Evolutionary conservation across 1,140 invertebrate species (phyloP), one percentile per base, ranked within the genome.

Genomic region (Tribolium castaneum): DNA sequence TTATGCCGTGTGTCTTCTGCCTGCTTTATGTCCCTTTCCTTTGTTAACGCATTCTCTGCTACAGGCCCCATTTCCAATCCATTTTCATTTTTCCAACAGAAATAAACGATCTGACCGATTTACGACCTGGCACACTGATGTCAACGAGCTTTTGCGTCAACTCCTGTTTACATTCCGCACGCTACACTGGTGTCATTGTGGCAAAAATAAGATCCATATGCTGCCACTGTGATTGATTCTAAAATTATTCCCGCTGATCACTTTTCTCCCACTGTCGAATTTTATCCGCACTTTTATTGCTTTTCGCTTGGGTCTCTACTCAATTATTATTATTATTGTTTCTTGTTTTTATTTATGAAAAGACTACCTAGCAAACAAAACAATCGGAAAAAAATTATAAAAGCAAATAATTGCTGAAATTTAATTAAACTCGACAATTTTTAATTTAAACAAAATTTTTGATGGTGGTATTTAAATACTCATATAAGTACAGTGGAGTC

Each of bases 21-120:
- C 45, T 72, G 14, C 51, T 75, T 75, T 75, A 75, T 62, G 73
- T 75, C 73, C 25, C 73, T 75, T 75, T 62, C 73, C 73, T 75
- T 75, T 75, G 73, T 75, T 75, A 39, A 35, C 49, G 19, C 6
- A 51, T 73, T 54, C n/a, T 45, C 5, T 45, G 71, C 71, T 7
- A 73, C 52, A 16, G 71, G 71, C 71, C 34, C 45, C 45, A 73
- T 73, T 73, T 73, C 6, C 14, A 73, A 73, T 72, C 45, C n/a
- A 10, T 25, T 10, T 25, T 0, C 22, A 12, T 66, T 66, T 66
- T 66, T 66, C 4, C 12, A 19, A 16, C 54, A 19, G n/a, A 59
- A 59, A 59, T 59, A 59, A 30, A 22, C 10, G 14, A 66, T 66
- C 35, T 12, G 30, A 35, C 25, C 59, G 14, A 35, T 66, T 66